These are phyloP conservation scores for Ostrea denselamellosa DNA, from an alignment of 1,140 invertebrate species.

Conservation along the genomic window DNA sequence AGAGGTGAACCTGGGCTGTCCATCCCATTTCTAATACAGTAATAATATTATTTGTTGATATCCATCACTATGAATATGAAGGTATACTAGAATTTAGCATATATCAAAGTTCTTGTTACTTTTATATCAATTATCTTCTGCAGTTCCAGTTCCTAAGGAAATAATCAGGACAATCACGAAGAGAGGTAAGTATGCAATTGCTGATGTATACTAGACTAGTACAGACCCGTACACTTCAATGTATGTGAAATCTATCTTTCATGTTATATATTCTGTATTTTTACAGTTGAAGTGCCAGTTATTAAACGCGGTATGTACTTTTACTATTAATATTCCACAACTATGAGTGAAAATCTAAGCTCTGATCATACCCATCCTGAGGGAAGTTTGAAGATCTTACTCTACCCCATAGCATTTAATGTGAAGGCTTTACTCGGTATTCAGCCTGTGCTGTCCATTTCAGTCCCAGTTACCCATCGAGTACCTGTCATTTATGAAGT, in stretches of 20 bases:
- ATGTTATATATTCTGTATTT: neutral
- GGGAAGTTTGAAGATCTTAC: no score
- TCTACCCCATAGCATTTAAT: no score
- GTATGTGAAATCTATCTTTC: neutral
- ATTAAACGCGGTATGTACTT: neutral
- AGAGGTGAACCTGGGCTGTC: no score
- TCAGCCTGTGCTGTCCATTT: neutral
- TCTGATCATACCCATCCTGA: no score
- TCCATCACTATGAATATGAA: no score
- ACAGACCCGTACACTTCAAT: neutral
- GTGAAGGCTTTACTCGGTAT: no score
- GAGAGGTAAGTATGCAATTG: neutral
- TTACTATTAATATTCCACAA: no score
- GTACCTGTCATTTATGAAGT: conserved; percentile 15
- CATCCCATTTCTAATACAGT: no score
- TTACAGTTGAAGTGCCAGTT: conserved; percentile 20
- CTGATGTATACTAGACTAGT: neutral
- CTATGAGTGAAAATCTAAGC: no score
- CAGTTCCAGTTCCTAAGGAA: neutral
- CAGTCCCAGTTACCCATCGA: neutral
- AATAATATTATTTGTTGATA: no score
- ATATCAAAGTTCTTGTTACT: neutral
- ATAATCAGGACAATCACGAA: conserved; percentile 26
- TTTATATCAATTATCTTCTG: no score
- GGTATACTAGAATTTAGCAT: neutral